phyloP scores from a whole-genome alignment of 2,888 invertebrate genomes.

The Pollenia griseotomentosa region DNA sequence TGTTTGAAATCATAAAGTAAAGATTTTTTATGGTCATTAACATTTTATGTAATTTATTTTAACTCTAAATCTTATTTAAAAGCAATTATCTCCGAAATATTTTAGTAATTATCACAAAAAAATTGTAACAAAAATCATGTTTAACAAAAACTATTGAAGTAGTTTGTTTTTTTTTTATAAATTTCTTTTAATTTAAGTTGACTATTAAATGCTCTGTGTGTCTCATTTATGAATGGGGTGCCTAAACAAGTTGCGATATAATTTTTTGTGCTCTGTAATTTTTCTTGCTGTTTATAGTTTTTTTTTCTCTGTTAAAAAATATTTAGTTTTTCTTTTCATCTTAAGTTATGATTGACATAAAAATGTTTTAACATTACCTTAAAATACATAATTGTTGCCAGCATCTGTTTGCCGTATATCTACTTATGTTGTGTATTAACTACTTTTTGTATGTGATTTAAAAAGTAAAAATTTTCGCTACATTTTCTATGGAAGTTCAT shows the following conservation, averaged over 20 bases:
- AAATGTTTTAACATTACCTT: slow-evolving; percentile 73
- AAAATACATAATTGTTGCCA: slow-evolving; percentile 70
- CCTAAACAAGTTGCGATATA: neutral
- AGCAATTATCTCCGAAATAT: slow-evolving; percentile 44
- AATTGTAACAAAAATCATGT: slow-evolving; percentile 44
- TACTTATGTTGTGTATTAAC: neutral
- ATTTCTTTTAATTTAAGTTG: slow-evolving; percentile 20
- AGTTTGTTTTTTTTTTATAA: slow-evolving; percentile 11
- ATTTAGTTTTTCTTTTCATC: slow-evolving; percentile 34
- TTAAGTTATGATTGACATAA: slow-evolving; percentile 72
- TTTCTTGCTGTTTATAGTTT: neutral
- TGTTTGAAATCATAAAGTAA: slow-evolving; percentile 8
- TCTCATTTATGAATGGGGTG: slow-evolving; percentile 29
- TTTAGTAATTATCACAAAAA: slow-evolving; percentile 38
- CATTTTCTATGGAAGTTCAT: slow-evolving; percentile 68
- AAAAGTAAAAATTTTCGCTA: slow-evolving; percentile 60
- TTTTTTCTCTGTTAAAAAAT: neutral
- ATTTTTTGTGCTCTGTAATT: neutral
- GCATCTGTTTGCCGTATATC: slow-evolving; percentile 50
- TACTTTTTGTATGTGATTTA: slow-evolving; percentile 41
- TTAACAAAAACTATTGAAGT: neutral
- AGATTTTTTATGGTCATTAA: slow-evolving; percentile 28
- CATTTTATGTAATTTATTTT: slow-evolving; percentile 31
- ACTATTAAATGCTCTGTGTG: neutral
- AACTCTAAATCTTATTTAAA: slow-evolving; percentile 47